Percentiles rank a stretch among this genome's conserved stretches.
Evolutionary conservation across 2,113 vertebrate species (phyloP).

Genomic region (Boulengeromyrus knoepffleri): DNA sequence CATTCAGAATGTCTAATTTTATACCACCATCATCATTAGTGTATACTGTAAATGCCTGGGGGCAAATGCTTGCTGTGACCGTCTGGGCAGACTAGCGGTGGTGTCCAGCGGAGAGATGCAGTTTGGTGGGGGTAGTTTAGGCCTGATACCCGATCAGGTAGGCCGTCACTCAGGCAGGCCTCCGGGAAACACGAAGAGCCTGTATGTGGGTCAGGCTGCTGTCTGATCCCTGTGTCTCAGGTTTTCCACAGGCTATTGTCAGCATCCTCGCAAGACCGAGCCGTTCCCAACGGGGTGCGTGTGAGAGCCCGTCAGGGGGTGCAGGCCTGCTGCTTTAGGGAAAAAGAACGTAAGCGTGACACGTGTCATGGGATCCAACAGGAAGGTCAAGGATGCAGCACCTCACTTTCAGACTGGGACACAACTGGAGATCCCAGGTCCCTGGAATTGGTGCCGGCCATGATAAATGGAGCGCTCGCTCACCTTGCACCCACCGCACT

Average conservation of each 20-base stretch:
- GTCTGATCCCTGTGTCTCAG: neutral
- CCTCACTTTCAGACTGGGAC: neutral
- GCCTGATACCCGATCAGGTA: neutral
- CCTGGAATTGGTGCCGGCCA: neutral
- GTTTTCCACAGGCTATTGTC: neutral
- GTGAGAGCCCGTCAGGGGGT: neutral
- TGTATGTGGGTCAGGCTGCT: neutral
- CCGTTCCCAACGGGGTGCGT: neutral
- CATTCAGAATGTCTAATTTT: neutral
- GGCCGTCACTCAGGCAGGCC: neutral
- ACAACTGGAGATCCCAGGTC: neutral
- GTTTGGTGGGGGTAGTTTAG: neutral
- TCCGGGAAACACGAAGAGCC: constrained; percentile 7
- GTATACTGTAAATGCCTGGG: neutral
- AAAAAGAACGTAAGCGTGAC: neutral
- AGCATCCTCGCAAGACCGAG: neutral
- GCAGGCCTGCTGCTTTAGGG: neutral
- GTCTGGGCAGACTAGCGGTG: neutral
- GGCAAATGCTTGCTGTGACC: neutral
- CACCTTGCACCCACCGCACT: neutral
- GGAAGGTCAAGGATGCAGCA: neutral
- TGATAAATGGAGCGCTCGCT: neutral
- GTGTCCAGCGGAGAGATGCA: neutral
- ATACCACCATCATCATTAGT: neutral
- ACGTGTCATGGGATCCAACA: neutral